Conservation (phyloP, 1,140 invertebrate species). For the Drosophila mayri region DNA sequence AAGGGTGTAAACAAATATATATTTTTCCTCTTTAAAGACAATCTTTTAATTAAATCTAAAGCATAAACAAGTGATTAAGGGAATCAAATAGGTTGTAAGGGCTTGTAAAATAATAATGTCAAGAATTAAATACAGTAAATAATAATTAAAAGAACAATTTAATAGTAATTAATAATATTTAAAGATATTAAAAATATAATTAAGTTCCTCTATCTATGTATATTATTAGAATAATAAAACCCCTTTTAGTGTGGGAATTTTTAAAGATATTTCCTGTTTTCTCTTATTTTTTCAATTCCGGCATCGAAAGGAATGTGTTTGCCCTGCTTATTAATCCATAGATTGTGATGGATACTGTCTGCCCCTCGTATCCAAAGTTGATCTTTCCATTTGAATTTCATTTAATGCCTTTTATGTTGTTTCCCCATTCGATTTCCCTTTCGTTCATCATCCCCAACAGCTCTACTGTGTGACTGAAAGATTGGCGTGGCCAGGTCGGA, state of each 20-base stretch:
- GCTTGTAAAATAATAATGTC: neutral
- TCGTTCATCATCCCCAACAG: conserved; percentile 24
- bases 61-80: neutral
- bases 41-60: neutral
- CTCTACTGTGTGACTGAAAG: conserved; percentile 37
- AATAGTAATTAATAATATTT: too few relatives aligned
- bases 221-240: neutral
- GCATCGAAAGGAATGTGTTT: conserved; percentile 4
- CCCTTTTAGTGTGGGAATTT: conserved; percentile 5
- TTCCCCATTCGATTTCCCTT: conserved; percentile 53
- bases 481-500: conserved; percentile 50
- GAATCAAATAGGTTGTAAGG: neutral
- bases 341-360: conserved; percentile 1
- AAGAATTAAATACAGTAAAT: neutral
- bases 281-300: neutral
- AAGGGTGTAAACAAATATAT: neutral
- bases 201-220: too few relatives aligned
- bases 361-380: conserved; percentile 32
- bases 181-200: too few relatives aligned
- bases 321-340: conserved; percentile 17
- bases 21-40: neutral
- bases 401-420: conserved; percentile 47
- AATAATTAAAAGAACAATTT: too few relatives aligned
- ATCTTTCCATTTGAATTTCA: conserved; percentile 60
- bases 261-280: neutral